Conservation (phyloP, 2,113 vertebrate genomes). For the Corvus cornix region DNA sequence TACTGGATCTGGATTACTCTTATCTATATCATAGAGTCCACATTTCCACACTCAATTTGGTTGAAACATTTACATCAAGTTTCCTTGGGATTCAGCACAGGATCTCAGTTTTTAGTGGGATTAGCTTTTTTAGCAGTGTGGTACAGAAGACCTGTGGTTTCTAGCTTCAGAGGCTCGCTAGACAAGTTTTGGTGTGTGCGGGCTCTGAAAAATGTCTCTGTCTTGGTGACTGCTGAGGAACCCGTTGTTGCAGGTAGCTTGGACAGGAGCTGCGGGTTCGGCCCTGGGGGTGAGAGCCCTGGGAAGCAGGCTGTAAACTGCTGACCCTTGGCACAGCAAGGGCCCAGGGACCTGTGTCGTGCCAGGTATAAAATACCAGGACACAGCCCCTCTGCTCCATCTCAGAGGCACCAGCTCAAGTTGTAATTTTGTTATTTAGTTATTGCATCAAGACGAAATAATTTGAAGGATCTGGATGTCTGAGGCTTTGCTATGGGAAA, state of each 20-base stretch:
- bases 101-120: background rate
- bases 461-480: background rate
- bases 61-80: background rate
- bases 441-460: background rate
- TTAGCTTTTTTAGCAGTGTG: background rate
- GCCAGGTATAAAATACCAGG: too few species aligned
- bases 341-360: accelerated
- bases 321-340: background rate
- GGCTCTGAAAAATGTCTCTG: background rate
- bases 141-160: background rate
- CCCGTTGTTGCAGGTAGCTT: background rate
- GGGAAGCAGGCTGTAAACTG: background rate
- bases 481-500: background rate
- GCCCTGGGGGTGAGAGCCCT: background rate
- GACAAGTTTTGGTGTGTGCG: accelerated
- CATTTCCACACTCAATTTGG: background rate
- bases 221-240: background rate
- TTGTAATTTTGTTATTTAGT: background rate
- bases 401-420: background rate
- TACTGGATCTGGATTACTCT: background rate
- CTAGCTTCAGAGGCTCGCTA: background rate
- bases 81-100: background rate
- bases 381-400: background rate
- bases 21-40: accelerated
- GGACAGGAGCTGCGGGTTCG: accelerated